Evolutionary conservation across 2,113 vertebrate genomes (phyloP).

Genomic region (Seriola rivoliana): DNA sequence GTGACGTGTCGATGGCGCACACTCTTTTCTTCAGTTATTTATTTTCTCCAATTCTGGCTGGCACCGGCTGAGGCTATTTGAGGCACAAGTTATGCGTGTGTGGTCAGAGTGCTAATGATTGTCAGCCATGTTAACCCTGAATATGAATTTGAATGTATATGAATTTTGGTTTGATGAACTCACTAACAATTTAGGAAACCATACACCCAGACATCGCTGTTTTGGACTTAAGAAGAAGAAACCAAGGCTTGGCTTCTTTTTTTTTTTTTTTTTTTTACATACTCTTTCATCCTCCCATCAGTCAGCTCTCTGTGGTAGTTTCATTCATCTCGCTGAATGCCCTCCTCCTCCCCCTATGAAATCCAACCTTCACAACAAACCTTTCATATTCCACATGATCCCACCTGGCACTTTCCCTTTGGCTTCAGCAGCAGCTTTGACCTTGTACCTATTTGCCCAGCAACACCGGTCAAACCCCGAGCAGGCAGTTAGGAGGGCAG

Average conservation of each 20-base stretch:
- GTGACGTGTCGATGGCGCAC: constrained; percentile 61
- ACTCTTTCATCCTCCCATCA: constrained; percentile 26
- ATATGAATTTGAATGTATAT: background rate
- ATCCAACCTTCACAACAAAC: constrained; percentile 38
- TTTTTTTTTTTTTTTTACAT: constrained; percentile 26
- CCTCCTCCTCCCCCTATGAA: background rate
- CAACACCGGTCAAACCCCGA: constrained; percentile 18
- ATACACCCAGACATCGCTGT: background rate
- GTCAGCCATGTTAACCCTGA: constrained; percentile 5
- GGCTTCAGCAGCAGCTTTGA: constrained; percentile 37
- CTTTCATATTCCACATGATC: constrained; percentile 31
- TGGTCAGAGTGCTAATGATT: constrained; percentile 42
- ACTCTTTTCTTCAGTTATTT: constrained; percentile 60
- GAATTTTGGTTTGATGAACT: constrained; percentile 7
- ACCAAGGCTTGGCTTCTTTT: background rate
- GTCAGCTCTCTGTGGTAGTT: constrained; percentile 11
- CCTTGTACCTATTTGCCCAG: constrained; percentile 51
- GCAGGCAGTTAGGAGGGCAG: constrained; percentile 10
- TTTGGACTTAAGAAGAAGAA: background rate
- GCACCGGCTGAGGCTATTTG: constrained; percentile 65
- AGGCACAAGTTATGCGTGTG: constrained; percentile 33
- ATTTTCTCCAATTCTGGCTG: constrained; percentile 64
- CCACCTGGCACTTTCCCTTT: constrained; percentile 49
- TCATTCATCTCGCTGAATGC: constrained; percentile 30
- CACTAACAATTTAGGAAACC: background rate